Evolutionary conservation across 1,140 invertebrate genomes (phyloP).

Genomic region (Caerostris darwini): DNA sequence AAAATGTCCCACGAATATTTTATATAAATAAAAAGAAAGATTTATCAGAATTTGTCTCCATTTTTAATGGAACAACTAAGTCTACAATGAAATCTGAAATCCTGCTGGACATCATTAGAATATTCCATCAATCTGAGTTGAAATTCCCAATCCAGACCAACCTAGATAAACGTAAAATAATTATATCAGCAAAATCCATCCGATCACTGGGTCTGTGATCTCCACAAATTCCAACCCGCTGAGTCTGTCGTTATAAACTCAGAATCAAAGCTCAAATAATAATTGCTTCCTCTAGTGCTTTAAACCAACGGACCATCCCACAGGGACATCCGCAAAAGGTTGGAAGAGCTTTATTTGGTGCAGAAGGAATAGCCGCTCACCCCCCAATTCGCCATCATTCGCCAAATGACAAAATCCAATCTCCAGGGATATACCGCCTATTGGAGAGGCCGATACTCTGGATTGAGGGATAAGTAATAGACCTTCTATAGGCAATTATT

Average conservation of each 20-base stretch:
- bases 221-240: background rate
- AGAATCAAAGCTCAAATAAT: slow-evolving; percentile 1
- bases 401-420: slow-evolving; percentile 42
- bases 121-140: too few species aligned
- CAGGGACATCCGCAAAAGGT: background rate
- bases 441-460: background rate
- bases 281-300: slow-evolving; percentile 36
- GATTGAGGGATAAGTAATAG: slow-evolving; percentile 17
- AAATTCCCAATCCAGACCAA: too few species aligned
- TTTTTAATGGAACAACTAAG: too few species aligned
- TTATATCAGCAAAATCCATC: background rate
- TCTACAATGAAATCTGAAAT: too few species aligned
- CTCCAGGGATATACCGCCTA: slow-evolving; percentile 18
- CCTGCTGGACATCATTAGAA: too few species aligned
- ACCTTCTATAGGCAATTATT: slow-evolving; percentile 36
- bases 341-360: background rate
- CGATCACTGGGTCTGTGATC: background rate
- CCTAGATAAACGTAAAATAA: background rate
- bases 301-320: slow-evolving; percentile 31
- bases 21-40: too few species aligned
- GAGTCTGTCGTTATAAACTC: background rate
- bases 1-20: too few species aligned
- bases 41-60: too few species aligned
- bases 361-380: background rate
- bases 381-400: background rate